Evolutionary conservation across 2,888 invertebrate species (phyloP), one percentile per base, ranked within the genome.

Genomic region (Rhagonycha lutea): DNA sequence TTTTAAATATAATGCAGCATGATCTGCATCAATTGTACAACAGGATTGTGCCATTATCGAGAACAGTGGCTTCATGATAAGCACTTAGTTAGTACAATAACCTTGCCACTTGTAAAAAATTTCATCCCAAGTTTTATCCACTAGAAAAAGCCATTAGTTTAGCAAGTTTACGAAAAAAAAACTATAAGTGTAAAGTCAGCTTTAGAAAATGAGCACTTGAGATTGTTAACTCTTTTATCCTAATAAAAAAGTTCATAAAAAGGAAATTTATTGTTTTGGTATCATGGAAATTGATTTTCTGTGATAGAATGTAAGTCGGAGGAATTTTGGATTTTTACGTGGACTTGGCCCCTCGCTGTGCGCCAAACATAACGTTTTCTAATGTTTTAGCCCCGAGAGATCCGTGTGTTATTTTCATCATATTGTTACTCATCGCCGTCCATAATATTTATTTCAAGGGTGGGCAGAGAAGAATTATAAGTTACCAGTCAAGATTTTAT

Each of bases 41-140:
- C 75, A 75, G 63, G 32, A 63, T 70, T 74, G 74, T 71, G 72
- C 75, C 69, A 75, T 75, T 75, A 75, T 70, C 75, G 72, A 72
- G 69, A 75, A 75, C 72, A 67, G 74, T n/a, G 74, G n/a, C 62
- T 62, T 72, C 68, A 32, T 65, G 26, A 74, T 74, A 61, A 29
- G 72, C 75, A 75, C 72, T 72, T 69, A 75, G 72, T 69, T n/a
- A 72, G 72, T 61, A 69, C 63, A 72, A 75, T 72, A 75, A 75
- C 75, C 69, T 69, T 72, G 61, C 32, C 14, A 68, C 29, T 67
- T 61, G 24, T 28, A 62, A 47, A 61, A 68, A 68, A 68, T 63
- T 24, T 71, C 68, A 68, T 70, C 71, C 67, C 29, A 61, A 26
- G 28, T 62, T 63, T 63, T 28, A 47, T 61, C 18, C 61, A 14